These are phyloP conservation scores for Cryptocephalus moraei DNA, from an alignment of 2,888 invertebrate genomes.

Conservation along the genomic window DNA sequence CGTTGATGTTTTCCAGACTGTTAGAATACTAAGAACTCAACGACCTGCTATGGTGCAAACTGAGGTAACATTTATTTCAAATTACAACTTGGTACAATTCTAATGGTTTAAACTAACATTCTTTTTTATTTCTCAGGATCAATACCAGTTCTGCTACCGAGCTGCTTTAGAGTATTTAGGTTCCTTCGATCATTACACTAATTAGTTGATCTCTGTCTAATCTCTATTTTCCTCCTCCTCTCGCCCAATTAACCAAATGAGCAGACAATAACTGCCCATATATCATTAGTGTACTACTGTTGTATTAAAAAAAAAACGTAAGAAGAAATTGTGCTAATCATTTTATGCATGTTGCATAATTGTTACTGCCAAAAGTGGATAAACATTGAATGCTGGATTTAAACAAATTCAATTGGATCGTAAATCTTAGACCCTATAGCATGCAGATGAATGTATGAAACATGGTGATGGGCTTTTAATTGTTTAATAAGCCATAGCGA, in stretches of 20 bases:
- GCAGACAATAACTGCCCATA: slow-evolving; percentile 32
- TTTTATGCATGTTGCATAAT: slow-evolving; percentile 18
- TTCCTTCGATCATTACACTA: slow-evolving; percentile 93
- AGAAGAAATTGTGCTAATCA: slow-evolving; percentile 3
- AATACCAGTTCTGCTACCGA: slow-evolving; percentile 99
- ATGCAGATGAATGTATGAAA: slow-evolving; percentile 25
- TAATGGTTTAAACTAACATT: background rate
- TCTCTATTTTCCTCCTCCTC: slow-evolving; percentile 2
- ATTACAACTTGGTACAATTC: background rate
- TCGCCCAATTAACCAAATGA: slow-evolving; percentile 8
- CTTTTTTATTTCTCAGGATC: slow-evolving; percentile 59
- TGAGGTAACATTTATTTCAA: slow-evolving; percentile 55
- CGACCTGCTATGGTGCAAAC: slow-evolving; percentile 99
- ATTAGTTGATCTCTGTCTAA: slow-evolving; percentile 43
- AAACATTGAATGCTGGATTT: slow-evolving; percentile 3
- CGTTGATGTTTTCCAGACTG: slow-evolving; percentile 98
- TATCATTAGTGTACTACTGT: slow-evolving; percentile 10
- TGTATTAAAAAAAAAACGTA: background rate
- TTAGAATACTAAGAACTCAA: slow-evolving; percentile 94
- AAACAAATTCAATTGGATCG: slow-evolving; percentile 17
- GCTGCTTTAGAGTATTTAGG: slow-evolving; percentile 97
- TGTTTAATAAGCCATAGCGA: background rate
- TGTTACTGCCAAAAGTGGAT: slow-evolving; percentile 24
- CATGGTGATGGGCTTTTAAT: background rate
- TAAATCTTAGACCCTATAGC: slow-evolving; percentile 20